Conservation (phyloP, 2,888 invertebrate genomes). For the Clistopyga incitator region DNA sequence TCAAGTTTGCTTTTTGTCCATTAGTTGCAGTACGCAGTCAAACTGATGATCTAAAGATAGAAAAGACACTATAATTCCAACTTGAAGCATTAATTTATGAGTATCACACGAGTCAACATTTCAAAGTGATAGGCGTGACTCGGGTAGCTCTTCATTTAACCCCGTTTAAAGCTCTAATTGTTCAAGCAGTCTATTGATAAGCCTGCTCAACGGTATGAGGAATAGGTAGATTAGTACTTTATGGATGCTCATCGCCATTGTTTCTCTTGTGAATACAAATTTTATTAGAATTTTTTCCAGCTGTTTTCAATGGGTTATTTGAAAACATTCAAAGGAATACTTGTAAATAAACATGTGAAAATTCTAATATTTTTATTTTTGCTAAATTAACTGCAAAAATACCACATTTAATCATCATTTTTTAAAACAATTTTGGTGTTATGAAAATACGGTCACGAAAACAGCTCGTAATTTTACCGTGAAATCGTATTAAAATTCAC, state of each 20-base stretch:
- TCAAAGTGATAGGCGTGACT: constrained; percentile 27
- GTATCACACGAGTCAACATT: not conserved
- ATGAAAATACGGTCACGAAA: too few species aligned
- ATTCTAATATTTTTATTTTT: too few species aligned
- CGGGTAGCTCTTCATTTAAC: constrained; percentile 30
- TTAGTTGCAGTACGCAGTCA: not conserved
- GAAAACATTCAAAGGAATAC: too few species aligned
- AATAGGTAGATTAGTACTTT: constrained; percentile 4
- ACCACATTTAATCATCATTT: too few species aligned
- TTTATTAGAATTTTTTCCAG: not conserved
- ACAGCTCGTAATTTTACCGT: too few species aligned
- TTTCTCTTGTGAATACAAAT: not conserved
- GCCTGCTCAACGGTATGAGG: not conserved
- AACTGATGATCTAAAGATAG: constrained; percentile 46
- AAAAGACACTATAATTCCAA: constrained; percentile 23
- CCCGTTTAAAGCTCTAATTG: constrained; percentile 46
- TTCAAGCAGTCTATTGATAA: constrained; percentile 28
- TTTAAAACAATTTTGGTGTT: too few species aligned
- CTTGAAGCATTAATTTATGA: constrained; percentile 28
- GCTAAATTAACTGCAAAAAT: too few species aligned
- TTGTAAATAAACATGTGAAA: too few species aligned
- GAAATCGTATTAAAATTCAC: too few species aligned
- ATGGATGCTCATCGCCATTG: not conserved
- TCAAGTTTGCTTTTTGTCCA: not conserved
- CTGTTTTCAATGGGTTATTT: not conserved